These are phyloP conservation scores for Ptiloglossa arizonensis DNA, from an alignment of 1,140 invertebrate species.

Conservation along the genomic window DNA sequence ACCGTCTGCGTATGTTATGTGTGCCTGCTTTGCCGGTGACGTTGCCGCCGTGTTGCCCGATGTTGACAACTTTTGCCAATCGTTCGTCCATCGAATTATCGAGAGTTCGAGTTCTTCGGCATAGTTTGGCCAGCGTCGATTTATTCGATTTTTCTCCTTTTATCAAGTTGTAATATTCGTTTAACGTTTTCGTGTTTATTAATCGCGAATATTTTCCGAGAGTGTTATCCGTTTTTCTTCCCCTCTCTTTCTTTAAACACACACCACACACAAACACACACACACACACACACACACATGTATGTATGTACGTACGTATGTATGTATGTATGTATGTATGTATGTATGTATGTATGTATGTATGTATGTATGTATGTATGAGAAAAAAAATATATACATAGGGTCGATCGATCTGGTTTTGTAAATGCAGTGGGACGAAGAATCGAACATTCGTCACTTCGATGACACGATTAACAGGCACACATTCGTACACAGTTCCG, in stretches of 20 bases:
- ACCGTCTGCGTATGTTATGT: constrained; percentile 69
- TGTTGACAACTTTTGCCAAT: neutral
- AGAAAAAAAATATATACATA: too few relatives aligned
- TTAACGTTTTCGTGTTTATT: neutral
- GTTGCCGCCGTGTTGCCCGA: neutral
- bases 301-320: too few relatives aligned
- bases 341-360: too few relatives aligned
- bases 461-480: constrained; percentile 76
- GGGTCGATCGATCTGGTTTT: constrained; percentile 80
- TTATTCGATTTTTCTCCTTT: neutral
- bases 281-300: too few relatives aligned
- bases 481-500: constrained; percentile 78
- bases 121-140: neutral
- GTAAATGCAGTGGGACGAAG: constrained; percentile 78
- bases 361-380: too few relatives aligned
- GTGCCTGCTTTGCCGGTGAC: constrained; percentile 69
- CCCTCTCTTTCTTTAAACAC: neutral
- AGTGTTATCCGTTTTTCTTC: neutral
- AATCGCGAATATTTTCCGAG: neutral
- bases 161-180: neutral
- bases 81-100: constrained; percentile 8
- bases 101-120: constrained; percentile 1
- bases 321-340: too few relatives aligned
- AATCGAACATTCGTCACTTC: constrained; percentile 69
- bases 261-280: too few relatives aligned